Percentiles rank a stretch among this genome's conserved stretches.
These are phyloP conservation scores for Tricholaema leucomelas DNA, from an alignment of 2,113 vertebrate species.

Conservation along the genomic window DNA sequence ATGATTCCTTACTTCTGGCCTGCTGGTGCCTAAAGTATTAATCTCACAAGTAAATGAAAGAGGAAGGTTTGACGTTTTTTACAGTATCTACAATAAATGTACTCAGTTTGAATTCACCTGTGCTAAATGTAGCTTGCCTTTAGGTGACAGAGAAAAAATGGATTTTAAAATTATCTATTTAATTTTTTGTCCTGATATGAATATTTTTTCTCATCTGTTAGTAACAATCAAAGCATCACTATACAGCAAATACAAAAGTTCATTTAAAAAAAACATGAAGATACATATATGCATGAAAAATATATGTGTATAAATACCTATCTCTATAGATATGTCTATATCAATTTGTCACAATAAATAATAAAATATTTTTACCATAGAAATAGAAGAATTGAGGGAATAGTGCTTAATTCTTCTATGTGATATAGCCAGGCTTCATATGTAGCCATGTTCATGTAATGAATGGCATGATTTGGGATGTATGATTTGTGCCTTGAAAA, in stretches of 20 bases:
- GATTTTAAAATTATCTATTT: background rate
- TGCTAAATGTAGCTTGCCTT: constrained; percentile 47
- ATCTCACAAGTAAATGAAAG: constrained; percentile 23
- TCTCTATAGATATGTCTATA: no score
- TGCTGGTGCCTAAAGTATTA: constrained; percentile 28
- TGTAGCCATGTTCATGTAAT: background rate
- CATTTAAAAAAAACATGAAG: no score
- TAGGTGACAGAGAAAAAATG: constrained; percentile 11
- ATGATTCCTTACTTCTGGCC: constrained; percentile 1
- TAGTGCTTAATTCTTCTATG: background rate
- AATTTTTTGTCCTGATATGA: background rate
- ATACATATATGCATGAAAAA: no score
- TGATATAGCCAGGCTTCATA: background rate
- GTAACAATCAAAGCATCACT: no score
- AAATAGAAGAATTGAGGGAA: background rate
- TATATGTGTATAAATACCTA: background rate
- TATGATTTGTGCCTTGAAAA: background rate
- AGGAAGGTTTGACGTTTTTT: no score
- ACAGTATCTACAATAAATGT: no score
- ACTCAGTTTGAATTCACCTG: constrained; percentile 57
- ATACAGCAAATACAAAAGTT: no score
- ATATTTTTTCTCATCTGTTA: no score
- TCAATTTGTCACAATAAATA: background rate
- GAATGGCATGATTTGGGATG: rapidly evolving
- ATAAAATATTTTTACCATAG: background rate